Evolutionary conservation across 2,888 invertebrate genomes (phyloP).

Genomic region (Disparrhopalites patrizii): DNA sequence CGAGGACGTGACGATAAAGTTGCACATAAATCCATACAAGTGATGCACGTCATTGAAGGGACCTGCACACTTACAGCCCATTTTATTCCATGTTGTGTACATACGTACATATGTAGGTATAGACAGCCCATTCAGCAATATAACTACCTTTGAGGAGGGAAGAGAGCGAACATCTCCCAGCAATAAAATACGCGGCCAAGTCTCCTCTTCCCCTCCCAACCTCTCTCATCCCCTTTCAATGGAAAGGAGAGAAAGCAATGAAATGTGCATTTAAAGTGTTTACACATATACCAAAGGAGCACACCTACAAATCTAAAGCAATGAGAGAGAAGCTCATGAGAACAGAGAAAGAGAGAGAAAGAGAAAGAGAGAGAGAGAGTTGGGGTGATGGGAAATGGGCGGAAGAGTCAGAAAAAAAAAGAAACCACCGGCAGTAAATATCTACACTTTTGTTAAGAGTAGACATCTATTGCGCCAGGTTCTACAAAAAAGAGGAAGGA

Average conservation of each 20-base stretch:
- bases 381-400: too few species aligned
- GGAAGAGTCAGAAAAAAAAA: conserved; percentile 2
- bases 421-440: not conserved
- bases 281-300: not conserved
- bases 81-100: too few species aligned
- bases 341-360: not conserved
- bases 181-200: too few species aligned
- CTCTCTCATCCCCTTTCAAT: not conserved
- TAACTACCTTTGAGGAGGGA: too few species aligned
- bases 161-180: too few species aligned
- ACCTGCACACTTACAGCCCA: too few species aligned
- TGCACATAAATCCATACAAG: not conserved
- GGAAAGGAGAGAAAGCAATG: too few species aligned
- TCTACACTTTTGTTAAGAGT: not conserved
- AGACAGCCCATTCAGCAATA: too few species aligned
- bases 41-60: too few species aligned
- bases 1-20: conserved; percentile 1
- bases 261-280: too few species aligned
- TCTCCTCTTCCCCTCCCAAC: not conserved
- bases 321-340: not conserved
- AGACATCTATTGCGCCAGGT: conserved; percentile 8
- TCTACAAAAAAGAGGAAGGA: not conserved
- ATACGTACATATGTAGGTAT: too few species aligned
- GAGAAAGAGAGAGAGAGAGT: not conserved
- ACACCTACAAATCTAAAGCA: not conserved